Conservation (phyloP, 2,113 vertebrate genomes). For the Equus przewalskii region DNA sequence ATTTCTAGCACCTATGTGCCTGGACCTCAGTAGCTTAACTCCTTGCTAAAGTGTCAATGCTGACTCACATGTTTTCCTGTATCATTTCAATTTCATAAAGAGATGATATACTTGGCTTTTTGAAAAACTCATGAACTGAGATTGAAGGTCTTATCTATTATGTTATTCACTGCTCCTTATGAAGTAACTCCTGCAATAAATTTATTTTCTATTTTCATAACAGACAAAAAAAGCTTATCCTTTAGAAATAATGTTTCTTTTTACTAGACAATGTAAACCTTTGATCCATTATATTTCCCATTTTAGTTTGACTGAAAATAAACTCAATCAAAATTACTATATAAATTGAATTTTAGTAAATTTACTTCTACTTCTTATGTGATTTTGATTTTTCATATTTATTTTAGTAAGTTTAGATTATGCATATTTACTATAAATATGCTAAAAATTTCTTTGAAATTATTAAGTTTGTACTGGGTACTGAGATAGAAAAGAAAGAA, state of each 20-base stretch:
- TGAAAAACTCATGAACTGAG: not conserved
- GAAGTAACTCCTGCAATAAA: not conserved
- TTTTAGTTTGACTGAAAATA: not conserved
- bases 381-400: not conserved
- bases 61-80: not conserved
- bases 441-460: not conserved
- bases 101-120: not conserved
- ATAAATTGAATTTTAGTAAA: not conserved
- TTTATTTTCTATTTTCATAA: not conserved
- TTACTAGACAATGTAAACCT: not conserved
- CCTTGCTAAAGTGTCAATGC: not conserved
- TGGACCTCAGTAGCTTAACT: not conserved
- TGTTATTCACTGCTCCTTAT: not conserved
- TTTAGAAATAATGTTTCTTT: not conserved
- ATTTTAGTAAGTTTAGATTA: not conserved
- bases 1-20: not conserved
- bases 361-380: not conserved
- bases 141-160: not conserved
- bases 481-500: not conserved
- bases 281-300: not conserved
- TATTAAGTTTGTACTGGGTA: not conserved
- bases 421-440: not conserved
- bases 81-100: not conserved
- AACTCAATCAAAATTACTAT: not conserved
- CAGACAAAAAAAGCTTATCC: not conserved